Evolutionary conservation across 2,797 vertebrate species (phyloP).

Genomic region (Mormyrops attenuatus): DNA sequence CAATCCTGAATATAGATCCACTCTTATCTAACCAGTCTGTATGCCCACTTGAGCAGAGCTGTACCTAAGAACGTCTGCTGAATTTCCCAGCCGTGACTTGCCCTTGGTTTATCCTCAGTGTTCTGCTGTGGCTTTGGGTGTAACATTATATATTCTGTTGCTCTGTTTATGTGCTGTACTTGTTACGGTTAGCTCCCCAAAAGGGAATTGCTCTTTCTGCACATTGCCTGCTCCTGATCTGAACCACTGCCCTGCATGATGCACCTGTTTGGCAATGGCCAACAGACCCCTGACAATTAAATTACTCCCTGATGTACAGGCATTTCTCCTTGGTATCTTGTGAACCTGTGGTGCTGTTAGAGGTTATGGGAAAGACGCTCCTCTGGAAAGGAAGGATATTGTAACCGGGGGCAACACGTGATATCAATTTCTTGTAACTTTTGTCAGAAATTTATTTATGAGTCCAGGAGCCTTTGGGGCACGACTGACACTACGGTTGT

Average conservation of each 20-base stretch:
- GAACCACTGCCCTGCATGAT: background rate
- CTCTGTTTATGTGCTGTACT: background rate
- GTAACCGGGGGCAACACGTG: slow-evolving; percentile 10
- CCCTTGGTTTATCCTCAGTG: background rate
- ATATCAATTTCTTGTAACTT: slow-evolving; percentile 21
- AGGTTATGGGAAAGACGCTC: background rate
- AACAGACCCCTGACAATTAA: background rate
- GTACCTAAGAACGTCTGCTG: background rate
- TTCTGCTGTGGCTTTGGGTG: background rate
- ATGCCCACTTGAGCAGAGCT: background rate
- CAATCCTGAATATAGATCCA: background rate
- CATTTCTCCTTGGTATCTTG: background rate
- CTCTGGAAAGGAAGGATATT: background rate
- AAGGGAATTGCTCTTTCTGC: background rate
- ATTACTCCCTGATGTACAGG: background rate
- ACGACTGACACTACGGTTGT: background rate
- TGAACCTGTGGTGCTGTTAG: background rate
- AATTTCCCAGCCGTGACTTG: background rate
- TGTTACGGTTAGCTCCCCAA: background rate
- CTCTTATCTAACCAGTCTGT: background rate
- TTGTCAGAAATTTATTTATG: slow-evolving; percentile 32
- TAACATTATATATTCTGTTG: background rate
- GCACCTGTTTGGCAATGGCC: background rate
- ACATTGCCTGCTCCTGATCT: background rate
- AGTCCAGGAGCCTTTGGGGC: slow-evolving; percentile 10